phyloP scores from a whole-genome alignment of 2,888 invertebrate genomes.

The Syrphus vitripennis region DNA sequence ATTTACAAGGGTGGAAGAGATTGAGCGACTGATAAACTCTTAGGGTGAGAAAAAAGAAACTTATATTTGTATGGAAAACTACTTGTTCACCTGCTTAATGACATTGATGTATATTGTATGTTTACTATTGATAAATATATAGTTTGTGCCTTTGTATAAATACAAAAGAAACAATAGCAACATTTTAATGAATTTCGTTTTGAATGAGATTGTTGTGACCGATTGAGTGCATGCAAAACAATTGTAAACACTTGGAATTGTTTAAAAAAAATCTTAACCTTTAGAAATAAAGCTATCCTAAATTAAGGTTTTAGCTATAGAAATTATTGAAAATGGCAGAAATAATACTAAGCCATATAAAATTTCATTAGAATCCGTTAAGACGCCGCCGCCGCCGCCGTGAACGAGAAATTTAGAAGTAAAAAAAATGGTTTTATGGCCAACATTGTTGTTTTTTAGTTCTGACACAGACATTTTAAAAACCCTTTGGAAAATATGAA shows the following conservation, averaged over 20 bases:
- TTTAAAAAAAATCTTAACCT: not conserved
- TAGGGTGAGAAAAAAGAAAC: not conserved
- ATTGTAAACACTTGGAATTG: not conserved
- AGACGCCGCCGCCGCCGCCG: too few species aligned
- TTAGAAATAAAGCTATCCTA: too few species aligned
- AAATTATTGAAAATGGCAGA: too few species aligned
- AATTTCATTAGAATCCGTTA: too few species aligned
- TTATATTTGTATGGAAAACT: not conserved
- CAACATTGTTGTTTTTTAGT: too few species aligned
- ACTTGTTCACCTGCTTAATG: not conserved
- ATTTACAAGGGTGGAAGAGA: slow-evolving; percentile 46
- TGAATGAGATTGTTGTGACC: not conserved
- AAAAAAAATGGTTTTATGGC: too few species aligned
- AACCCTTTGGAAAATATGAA: too few species aligned
- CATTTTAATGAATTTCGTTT: not conserved
- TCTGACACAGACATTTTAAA: too few species aligned
- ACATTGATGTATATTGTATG: slow-evolving; percentile 24
- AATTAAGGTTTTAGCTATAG: too few species aligned
- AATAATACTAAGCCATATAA: too few species aligned
- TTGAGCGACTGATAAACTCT: slow-evolving; percentile 36
- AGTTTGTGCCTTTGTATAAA: not conserved
- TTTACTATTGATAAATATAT: not conserved
- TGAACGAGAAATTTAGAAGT: too few species aligned
- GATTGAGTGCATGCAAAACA: not conserved
- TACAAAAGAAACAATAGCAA: not conserved